A percentile compares a stretch with the other conserved stretches of the same genome.
These are phyloP conservation scores for Datnioides undecimradiatus DNA, from an alignment of 2,113 vertebrate genomes.

Conservation along the genomic window DNA sequence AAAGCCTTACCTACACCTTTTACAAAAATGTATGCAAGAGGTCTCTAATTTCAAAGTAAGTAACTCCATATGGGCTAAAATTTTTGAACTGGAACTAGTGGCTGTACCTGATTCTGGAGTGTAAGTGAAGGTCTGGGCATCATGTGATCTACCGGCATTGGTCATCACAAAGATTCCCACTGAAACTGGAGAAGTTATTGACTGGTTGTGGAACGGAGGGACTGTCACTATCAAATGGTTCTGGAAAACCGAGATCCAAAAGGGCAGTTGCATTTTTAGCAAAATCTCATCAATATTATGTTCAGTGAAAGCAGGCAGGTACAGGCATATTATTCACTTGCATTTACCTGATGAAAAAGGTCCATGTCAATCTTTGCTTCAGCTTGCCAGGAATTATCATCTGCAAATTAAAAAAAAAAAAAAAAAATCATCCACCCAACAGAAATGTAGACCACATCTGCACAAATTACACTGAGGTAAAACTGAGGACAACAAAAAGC, in stretches of 20 bases:
- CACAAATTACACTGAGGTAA: not conserved
- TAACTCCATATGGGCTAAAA: not conserved
- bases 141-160: conserved; percentile 96
- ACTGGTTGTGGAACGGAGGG: conserved; percentile 94
- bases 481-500: conserved; percentile 3
- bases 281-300: not conserved
- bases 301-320: not conserved
- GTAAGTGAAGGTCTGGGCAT: conserved; percentile 95
- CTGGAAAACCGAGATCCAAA: conserved; percentile 77
- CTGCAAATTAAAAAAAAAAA: conserved; percentile 82
- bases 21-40: too few species aligned
- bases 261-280: not conserved
- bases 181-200: conserved; percentile 91
- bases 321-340: not conserved
- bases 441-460: not conserved
- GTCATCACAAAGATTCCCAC: conserved; percentile 96
- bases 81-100: not conserved
- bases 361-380: conserved; percentile 99
- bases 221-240: conserved; percentile 99
- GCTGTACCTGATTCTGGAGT: conserved; percentile 93
- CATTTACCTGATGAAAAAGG: conserved; percentile 96
- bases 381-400: conserved; percentile 96
- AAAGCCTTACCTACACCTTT: not conserved
- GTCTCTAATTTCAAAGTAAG: too few species aligned
- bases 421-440: not conserved